phyloP scores from a whole-genome alignment of 2,888 invertebrate genomes.

The Cosmopolites sordidus region DNA sequence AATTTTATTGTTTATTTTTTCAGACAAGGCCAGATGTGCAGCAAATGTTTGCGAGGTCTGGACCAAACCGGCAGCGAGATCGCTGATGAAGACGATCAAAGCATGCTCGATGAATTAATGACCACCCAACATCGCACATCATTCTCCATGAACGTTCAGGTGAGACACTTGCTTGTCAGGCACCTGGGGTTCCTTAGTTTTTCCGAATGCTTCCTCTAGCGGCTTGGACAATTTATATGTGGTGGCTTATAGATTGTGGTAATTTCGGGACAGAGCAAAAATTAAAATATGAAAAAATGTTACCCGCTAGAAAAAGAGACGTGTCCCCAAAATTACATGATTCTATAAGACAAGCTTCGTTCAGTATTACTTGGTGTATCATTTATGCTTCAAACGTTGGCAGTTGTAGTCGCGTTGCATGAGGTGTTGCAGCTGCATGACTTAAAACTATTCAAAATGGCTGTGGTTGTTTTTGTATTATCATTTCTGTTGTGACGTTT shows the following conservation, averaged over 20 bases:
- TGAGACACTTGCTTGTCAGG: constrained; percentile 41
- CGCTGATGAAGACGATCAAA: constrained; percentile 54
- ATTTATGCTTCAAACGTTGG: too few relatives aligned
- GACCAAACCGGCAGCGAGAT: constrained; percentile 48
- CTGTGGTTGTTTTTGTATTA: constrained; percentile 12
- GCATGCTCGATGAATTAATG: constrained; percentile 23
- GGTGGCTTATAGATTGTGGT: constrained; percentile 8
- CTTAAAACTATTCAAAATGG: constrained; percentile 6
- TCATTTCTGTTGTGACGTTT: constrained; percentile 4
- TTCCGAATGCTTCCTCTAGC: constrained; percentile 23
- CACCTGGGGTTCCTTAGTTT: constrained; percentile 41
- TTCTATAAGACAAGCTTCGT: neutral
- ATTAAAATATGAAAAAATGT: too few relatives aligned
- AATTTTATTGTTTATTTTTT: constrained; percentile 30
- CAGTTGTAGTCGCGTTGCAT: constrained; percentile 30
- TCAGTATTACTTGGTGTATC: too few relatives aligned
- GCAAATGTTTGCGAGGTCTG: constrained; percentile 69
- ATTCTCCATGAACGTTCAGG: constrained; percentile 47
- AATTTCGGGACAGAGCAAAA: constrained; percentile 8
- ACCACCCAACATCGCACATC: constrained; percentile 38
- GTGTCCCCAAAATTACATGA: neutral
- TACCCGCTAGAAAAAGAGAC: too few relatives aligned
- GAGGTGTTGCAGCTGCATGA: constrained; percentile 40
- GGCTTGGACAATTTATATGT: neutral
- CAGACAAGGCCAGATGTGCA: constrained; percentile 80